Base-by-base conservation (phyloP, 2,113 vertebrate genomes). In the Cyphomyrus plagiostoma region DNA sequence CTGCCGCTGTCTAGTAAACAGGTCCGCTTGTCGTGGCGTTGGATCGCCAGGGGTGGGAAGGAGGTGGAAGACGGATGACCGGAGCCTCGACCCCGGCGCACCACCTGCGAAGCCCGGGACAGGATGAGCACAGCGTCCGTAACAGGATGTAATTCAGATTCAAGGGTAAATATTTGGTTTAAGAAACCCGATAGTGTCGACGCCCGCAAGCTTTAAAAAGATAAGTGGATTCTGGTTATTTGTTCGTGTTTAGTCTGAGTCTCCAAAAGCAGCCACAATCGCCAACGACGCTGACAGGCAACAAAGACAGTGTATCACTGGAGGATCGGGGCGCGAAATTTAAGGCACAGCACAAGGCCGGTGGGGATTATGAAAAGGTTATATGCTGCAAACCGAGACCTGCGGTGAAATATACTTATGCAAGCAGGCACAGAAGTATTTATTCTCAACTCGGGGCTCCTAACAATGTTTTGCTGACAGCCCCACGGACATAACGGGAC, bases 1-100 rank as follows among this genome's bases (percentile, higher is more conserved):
- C 94, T 94, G 95, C 92, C 88, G 89, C 90, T 95, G 94, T 96
- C 96, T 95, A 92, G 92, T 93, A 95, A 96, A 96, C 93, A 95
- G 90, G 86, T 94, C 80, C 87, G 49, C 91, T 91, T 91, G 91
- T 91, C 91, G 89, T 88, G 89, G 90, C 82, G 56, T 62, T 3
- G 90, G 92, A 93, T 80, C 82, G 91, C 92, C 91, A 66, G 89
- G 83, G 49, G 26, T 82, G 89, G 30, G 35, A 39, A 80, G 74
- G 35, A 19, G 30, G 74, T 80, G 6, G 74, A 80, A 80, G 74
- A 80, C 74, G 74, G 74, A 35, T 42, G 74, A 80, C 74, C 74
- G 74, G 74, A 42, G 74, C 35, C 35, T 80, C 35, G 35, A 42
- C 35, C 74, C 35, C 74, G 74, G 35, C 30, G 74, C 35, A 87